phyloP scores from a whole-genome alignment of 2,888 invertebrate species.

The Orchesellides sinensis region DNA sequence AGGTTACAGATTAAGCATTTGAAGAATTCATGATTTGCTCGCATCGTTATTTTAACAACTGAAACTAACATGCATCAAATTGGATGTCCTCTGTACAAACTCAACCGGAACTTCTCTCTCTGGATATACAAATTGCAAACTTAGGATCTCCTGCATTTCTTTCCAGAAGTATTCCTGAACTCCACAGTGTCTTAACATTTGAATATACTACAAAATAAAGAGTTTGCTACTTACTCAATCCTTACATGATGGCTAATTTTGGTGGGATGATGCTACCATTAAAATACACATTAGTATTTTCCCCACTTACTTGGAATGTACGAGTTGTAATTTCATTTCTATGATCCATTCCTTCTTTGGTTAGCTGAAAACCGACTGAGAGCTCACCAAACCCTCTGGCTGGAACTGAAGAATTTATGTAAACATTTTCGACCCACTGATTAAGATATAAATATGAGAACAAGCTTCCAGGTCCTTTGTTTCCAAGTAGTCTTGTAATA shows the following conservation, averaged over 20 bases:
- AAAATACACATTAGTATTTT: background rate
- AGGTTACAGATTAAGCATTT: slow-evolving; percentile 10
- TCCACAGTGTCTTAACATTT: slow-evolving; percentile 85
- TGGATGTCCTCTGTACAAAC: slow-evolving; percentile 78
- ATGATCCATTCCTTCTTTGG: slow-evolving; percentile 92
- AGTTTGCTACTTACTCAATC: background rate
- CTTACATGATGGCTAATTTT: no score
- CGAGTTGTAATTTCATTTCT: slow-evolving; percentile 91
- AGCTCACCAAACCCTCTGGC: slow-evolving; percentile 95
- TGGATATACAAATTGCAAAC: slow-evolving; percentile 90
- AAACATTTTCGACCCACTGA: slow-evolving; percentile 48
- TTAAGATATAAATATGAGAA: slow-evolving; percentile 47
- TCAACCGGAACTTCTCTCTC: slow-evolving; percentile 87
- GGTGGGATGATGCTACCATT: no score
- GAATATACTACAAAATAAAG: slow-evolving; percentile 84
- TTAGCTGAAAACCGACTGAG: slow-evolving; percentile 89
- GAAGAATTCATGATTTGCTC: no score
- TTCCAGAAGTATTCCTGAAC: slow-evolving; percentile 94
- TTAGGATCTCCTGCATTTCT: slow-evolving; percentile 88
- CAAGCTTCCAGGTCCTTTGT: slow-evolving; percentile 64
- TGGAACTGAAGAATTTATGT: slow-evolving; percentile 36
- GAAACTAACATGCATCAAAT: slow-evolving; percentile 56
- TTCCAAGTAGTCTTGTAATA: slow-evolving; percentile 44
- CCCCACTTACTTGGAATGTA: slow-evolving; percentile 83
- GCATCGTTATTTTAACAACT: slow-evolving; percentile 53